Evolutionary conservation across 2,888 invertebrate species (phyloP).

Genomic region (Scrobipalpa costella): DNA sequence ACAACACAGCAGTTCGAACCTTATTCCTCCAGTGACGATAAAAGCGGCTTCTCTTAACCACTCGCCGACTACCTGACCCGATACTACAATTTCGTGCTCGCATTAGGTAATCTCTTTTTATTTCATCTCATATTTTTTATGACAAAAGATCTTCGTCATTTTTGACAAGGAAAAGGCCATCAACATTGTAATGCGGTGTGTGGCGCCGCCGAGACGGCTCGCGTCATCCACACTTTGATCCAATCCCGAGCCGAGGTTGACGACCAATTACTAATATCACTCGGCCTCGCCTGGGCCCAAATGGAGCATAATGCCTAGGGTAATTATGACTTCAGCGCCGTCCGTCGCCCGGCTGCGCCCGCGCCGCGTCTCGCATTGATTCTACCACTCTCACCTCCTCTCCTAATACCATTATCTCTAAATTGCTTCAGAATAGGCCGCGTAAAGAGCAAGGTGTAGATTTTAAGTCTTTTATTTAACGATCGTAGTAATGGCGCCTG

Average conservation of each 20-base stretch:
- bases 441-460: slow-evolving; percentile 47
- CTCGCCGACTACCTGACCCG: slow-evolving; percentile 59
- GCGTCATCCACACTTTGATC: slow-evolving; percentile 72
- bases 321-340: slow-evolving; percentile 74
- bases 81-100: slow-evolving; percentile 71
- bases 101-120: slow-evolving; percentile 74
- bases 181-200: slow-evolving; percentile 73
- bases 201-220: slow-evolving; percentile 70
- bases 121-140: slow-evolving; percentile 73
- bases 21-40: background rate
- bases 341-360: slow-evolving; percentile 37
- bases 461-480: slow-evolving; percentile 43
- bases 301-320: slow-evolving; percentile 79
- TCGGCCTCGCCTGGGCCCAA: slow-evolving; percentile 68
- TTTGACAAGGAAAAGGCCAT: slow-evolving; percentile 81
- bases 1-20: background rate
- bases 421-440: slow-evolving; percentile 60
- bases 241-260: slow-evolving; percentile 69
- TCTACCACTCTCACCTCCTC: slow-evolving; percentile 55
- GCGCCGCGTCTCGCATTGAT: slow-evolving; percentile 48
- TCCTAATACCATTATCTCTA: slow-evolving; percentile 61
- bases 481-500: slow-evolving; percentile 8
- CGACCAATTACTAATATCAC: slow-evolving; percentile 80
- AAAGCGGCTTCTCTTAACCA: slow-evolving; percentile 23
- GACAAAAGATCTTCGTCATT: slow-evolving; percentile 79